These are phyloP conservation scores for Sander vitreus DNA, from an alignment of 2,113 vertebrate species.

Conservation along the genomic window DNA sequence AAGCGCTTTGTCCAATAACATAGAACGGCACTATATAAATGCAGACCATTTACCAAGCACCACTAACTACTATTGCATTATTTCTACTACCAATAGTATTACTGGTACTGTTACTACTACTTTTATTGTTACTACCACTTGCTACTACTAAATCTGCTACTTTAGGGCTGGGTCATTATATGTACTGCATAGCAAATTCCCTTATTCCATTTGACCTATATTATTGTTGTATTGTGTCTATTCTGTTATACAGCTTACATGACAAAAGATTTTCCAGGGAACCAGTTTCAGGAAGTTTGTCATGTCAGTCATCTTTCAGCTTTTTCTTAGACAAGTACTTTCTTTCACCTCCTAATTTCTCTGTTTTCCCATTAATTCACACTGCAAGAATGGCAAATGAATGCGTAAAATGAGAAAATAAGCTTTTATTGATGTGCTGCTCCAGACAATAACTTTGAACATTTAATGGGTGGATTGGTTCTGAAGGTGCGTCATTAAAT, in stretches of 20 bases:
- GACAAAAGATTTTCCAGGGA: neutral
- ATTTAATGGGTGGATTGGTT: slow-evolving; percentile 37
- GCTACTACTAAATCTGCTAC: neutral
- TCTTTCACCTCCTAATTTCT: neutral
- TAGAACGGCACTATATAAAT: no score
- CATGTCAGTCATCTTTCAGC: neutral
- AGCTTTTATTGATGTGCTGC: slow-evolving; percentile 44
- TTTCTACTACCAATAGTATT: neutral
- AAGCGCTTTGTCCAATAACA: no score
- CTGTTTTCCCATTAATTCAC: slow-evolving; percentile 35
- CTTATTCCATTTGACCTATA: neutral
- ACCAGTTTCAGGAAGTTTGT: slow-evolving; percentile 15
- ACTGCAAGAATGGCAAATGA: slow-evolving; percentile 32
- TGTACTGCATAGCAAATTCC: neutral
- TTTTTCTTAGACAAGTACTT: slow-evolving; percentile 6
- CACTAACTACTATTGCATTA: neutral
- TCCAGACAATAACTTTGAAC: slow-evolving; percentile 31
- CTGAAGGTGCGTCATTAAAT: slow-evolving; percentile 42
- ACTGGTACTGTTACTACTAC: neutral
- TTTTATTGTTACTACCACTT: neutral
- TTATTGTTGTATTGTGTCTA: neutral
- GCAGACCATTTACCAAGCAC: neutral
- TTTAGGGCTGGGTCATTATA: neutral
- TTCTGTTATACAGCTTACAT: neutral
- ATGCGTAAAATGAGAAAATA: slow-evolving; percentile 45